phyloP scores from a whole-genome alignment of 2,113 vertebrate genomes.

The Calyptomena viridis region DNA sequence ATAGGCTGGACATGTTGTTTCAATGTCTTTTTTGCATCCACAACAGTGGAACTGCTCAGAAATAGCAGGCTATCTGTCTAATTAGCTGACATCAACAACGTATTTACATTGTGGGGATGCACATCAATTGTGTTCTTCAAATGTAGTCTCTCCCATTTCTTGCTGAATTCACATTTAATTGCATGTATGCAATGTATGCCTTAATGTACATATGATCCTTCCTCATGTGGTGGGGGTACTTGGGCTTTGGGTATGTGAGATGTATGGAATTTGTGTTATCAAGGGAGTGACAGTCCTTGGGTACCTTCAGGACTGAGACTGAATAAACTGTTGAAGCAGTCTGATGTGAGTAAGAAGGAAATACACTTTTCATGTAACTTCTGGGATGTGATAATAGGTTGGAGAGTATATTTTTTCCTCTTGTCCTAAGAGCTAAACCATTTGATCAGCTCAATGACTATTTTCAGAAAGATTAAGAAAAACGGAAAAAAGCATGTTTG shows the following conservation, averaged over 20 bases:
- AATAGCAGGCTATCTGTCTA: background rate
- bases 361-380: background rate
- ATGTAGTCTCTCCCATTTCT: background rate
- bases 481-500: background rate
- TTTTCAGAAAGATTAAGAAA: background rate
- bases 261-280: background rate
- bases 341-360: background rate
- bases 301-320: background rate
- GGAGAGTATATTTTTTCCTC: background rate
- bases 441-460: background rate
- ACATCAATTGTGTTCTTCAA: rapidly evolving
- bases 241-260: background rate
- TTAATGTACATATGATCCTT: background rate
- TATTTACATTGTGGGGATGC: background rate
- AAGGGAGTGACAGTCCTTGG: background rate
- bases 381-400: background rate
- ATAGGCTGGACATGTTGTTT: background rate
- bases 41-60: background rate
- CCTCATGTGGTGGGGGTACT: background rate
- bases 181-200: background rate
- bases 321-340: background rate
- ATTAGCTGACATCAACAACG: background rate
- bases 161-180: background rate
- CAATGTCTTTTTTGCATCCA: background rate
- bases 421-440: background rate